Evolutionary conservation across 92 coral and sea anemone species (phyloP), one percentile per base, ranked within the genome.

Genomic region (Paragorgia papillata): DNA sequence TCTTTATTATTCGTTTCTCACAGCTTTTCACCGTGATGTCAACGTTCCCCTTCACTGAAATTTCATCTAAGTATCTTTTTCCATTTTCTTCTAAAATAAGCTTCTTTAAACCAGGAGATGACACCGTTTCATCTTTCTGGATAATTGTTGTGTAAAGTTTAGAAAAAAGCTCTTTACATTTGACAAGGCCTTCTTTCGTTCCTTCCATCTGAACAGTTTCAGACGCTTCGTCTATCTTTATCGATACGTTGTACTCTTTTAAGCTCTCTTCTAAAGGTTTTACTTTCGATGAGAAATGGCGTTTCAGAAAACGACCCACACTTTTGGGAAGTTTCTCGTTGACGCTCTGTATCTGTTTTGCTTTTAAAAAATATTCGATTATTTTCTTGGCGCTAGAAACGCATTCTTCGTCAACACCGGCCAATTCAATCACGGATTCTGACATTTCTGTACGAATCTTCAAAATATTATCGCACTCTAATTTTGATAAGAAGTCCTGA

Each of bases 251-350:
- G 80, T 56, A 83, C 26, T 69, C 41, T 13, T n/a, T 33, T 24
- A 91, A 69, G 2, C 75, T 54, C 49, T 29, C 54, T 55, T 80
- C 97, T 21, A 91, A 60, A 14, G 67, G 35, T 9, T 63, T 41
- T 9, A 91, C 55, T 14, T 88, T 88, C 0, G 73, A 79, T 34
- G 81, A 85, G 68, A 80, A 74, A 34, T 83, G 75, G 64, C 84
- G 86, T 25, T 40, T 21, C 12, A 91, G 50, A 76, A 84, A 86
- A 29, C 82, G 74, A 31, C 85, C 44, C n/a, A 80, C 66, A 13
- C 80, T 76, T 18, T 79, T 71, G 55, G 80, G 15, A 2, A 7
- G 14, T 7, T 46, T 15, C 15, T n/a, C 14, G n/a, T 2, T 46
- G 2, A 6, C n/a, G n/a, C 53, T 46, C 17, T 15, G n/a, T 2